phyloP scores from a whole-genome alignment of 2,888 invertebrate species.

The Xestia c-nigrum region DNA sequence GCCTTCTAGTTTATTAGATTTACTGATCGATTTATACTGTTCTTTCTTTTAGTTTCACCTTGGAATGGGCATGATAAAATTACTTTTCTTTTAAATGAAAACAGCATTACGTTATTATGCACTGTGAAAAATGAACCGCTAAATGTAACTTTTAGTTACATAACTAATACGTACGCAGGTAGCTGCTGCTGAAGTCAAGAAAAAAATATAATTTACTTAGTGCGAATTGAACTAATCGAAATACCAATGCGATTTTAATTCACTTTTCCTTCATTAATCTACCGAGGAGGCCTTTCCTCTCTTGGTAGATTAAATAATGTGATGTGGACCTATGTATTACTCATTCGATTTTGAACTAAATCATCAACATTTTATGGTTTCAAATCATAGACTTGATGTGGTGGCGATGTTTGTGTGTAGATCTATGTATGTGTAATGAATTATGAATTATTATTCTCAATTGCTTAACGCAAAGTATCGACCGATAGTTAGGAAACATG shows the following conservation, averaged over 20 bases:
- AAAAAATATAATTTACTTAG: neutral
- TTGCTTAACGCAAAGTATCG: conserved; percentile 34
- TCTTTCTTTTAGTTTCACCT: neutral
- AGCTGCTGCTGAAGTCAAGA: neutral
- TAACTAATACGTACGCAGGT: neutral
- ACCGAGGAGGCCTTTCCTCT: neutral
- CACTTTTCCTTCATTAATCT: conserved; percentile 8
- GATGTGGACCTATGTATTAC: neutral
- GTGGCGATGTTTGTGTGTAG: neutral
- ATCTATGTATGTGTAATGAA: conserved; percentile 33
- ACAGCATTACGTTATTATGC: neutral
- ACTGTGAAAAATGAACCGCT: neutral
- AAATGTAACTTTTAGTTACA: neutral
- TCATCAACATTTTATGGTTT: too few species aligned
- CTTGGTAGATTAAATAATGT: conserved; percentile 17
- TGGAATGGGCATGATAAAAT: neutral
- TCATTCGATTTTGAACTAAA: too few species aligned
- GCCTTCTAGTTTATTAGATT: neutral
- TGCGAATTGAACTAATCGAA: neutral
- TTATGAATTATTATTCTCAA: conserved; percentile 42
- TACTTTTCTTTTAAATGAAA: neutral
- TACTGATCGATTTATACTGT: too few species aligned
- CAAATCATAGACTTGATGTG: too few species aligned
- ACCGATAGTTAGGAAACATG: conserved; percentile 52
- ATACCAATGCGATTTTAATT: conserved; percentile 7